Evolutionary conservation across 2,797 vertebrate genomes (phyloP).

Genomic region (Chelon auratus): DNA sequence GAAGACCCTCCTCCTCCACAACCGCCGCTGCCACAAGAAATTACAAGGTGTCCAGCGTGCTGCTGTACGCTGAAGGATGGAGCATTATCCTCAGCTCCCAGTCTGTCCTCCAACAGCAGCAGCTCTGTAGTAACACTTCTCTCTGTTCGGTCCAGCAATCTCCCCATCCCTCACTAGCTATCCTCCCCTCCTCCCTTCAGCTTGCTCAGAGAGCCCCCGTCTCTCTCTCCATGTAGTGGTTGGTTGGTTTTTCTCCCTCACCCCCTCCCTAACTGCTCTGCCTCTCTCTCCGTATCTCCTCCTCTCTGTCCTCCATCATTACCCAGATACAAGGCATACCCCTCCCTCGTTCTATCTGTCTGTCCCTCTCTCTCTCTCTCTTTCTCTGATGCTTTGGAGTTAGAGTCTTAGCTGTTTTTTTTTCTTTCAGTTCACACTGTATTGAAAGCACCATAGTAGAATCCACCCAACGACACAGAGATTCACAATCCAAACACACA

Average conservation of each 20-base stretch:
- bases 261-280: conserved; percentile 43
- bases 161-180: conserved; percentile 70
- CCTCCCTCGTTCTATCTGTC: conserved; percentile 47
- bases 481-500: conserved; percentile 16
- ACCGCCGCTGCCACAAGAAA: conserved; percentile 49
- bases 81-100: conserved; percentile 76
- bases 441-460: conserved; percentile 49
- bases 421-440: conserved; percentile 31
- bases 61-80: conserved; percentile 63
- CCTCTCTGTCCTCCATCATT: conserved; percentile 65
- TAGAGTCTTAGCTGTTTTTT: conserved; percentile 63
- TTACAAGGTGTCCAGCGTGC: conserved; percentile 71
- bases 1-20: conserved; percentile 48
- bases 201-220: conserved; percentile 63
- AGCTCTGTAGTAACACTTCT: conserved; percentile 86
- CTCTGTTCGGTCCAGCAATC: conserved; percentile 72
- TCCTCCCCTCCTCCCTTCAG: conserved; percentile 63
- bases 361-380: conserved; percentile 21
- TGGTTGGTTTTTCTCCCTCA: conserved; percentile 76
- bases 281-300: conserved; percentile 39
- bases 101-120: conserved; percentile 75
- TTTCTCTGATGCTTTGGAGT: conserved; percentile 82
- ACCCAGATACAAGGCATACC: conserved; percentile 71
- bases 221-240: conserved; percentile 62
- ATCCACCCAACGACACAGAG: conserved; percentile 59